Evolutionary conservation across 2,113 vertebrate genomes (phyloP).

Genomic region (Antigone vipio): DNA sequence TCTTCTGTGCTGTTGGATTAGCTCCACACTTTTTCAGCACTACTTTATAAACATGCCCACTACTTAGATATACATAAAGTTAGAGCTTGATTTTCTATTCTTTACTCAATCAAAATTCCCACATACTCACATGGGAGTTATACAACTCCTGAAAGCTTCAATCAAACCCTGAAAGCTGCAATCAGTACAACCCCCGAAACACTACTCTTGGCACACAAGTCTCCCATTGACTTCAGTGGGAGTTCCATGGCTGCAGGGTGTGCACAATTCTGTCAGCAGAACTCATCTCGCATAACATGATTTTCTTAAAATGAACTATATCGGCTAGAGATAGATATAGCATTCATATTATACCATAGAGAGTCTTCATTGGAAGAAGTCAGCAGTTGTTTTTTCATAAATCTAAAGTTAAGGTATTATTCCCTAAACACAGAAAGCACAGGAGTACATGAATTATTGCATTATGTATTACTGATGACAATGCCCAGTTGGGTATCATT

Average conservation of each 20-base stretch:
- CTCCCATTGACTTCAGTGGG: not conserved
- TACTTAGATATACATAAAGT: not conserved
- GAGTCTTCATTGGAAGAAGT: not conserved
- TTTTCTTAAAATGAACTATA: not conserved
- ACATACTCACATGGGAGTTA: not conserved
- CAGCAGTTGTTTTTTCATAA: not conserved
- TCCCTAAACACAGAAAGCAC: not conserved
- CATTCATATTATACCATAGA: not conserved
- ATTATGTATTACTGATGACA: not conserved
- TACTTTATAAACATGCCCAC: not conserved
- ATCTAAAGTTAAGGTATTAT: not conserved
- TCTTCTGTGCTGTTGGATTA: not conserved
- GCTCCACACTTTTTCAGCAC: not conserved
- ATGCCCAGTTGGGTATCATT: not conserved
- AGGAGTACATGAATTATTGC: not conserved
- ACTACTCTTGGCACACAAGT: not conserved
- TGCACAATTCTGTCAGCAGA: not conserved
- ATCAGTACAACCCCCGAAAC: not conserved
- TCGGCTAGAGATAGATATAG: not conserved
- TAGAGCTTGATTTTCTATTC: constrained; percentile 3
- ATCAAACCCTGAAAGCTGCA: constrained; percentile 19
- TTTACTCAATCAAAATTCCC: not conserved
- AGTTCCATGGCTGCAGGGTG: not conserved
- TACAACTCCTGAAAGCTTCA: not conserved
- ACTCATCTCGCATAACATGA: not conserved